phyloP scores from a whole-genome alignment of 53 echinoderm and acorn worm species.

The Antedon mediterranea region DNA sequence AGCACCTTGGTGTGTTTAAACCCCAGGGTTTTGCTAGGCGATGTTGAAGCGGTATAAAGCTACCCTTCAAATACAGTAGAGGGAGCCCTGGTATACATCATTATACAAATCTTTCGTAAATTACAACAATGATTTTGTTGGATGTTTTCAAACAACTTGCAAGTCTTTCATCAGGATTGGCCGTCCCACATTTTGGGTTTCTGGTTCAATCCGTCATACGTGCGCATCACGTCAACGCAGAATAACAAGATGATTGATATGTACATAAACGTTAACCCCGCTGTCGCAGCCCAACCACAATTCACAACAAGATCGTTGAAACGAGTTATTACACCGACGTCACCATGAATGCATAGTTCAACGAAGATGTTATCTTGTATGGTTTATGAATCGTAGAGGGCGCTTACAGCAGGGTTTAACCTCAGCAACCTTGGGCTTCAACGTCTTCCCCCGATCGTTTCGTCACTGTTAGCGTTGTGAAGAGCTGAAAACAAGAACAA shows the following conservation, averaged over 20 bases:
- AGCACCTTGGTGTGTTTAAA: too few relatives aligned
- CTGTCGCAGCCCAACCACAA: neutral
- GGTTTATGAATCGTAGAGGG: conserved; percentile 4
- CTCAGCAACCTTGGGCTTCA: conserved; percentile 77
- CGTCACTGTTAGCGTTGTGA: conserved; percentile 67
- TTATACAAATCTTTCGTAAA: too few relatives aligned
- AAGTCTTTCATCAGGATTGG: neutral
- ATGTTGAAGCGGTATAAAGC: too few relatives aligned
- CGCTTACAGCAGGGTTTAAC: conserved; percentile 79
- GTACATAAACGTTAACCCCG: neutral
- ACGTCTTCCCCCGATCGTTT: conserved; percentile 57
- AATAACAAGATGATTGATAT: neutral
- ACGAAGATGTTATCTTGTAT: neutral
- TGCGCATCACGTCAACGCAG: neutral
- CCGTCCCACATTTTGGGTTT: conserved; percentile 11
- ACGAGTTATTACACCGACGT: neutral
- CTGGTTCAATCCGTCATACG: conserved; percentile 2
- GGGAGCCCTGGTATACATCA: too few relatives aligned
- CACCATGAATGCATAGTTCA: neutral
- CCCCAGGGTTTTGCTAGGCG: too few relatives aligned
- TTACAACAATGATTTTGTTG: neutral
- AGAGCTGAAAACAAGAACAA: conserved; percentile 37
- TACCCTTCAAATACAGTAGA: too few relatives aligned
- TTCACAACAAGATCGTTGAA: neutral
- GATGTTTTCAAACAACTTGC: neutral